A percentile compares a stretch with the other conserved stretches of the same genome.
Conservation (phyloP, 2,888 invertebrate species). For the Cetonia aurata region DNA sequence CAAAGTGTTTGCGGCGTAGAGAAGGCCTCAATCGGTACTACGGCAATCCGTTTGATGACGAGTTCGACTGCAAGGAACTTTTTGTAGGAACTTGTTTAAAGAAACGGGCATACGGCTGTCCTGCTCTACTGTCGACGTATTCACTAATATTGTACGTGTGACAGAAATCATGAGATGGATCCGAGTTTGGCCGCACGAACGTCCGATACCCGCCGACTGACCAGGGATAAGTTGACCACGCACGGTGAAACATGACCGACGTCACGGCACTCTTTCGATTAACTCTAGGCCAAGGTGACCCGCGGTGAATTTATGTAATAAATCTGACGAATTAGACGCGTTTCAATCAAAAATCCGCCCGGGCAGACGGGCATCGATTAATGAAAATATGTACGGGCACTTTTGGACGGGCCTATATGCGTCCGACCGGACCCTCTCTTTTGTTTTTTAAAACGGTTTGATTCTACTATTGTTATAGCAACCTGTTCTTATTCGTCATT, state of each 20-base stretch:
- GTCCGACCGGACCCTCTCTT: too few species aligned
- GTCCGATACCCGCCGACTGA: slow-evolving; percentile 16
- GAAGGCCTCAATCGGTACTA: not conserved
- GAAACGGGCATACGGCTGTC: slow-evolving; percentile 35
- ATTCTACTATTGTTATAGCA: too few species aligned
- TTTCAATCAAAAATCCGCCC: too few species aligned
- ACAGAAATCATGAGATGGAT: slow-evolving; percentile 36
- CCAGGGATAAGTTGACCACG: slow-evolving; percentile 28
- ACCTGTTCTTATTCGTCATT: too few species aligned
- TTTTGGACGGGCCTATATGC: too few species aligned
- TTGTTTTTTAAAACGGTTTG: too few species aligned
- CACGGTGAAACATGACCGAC: slow-evolving; percentile 14
- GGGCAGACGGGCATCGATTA: too few species aligned
- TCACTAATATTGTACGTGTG: slow-evolving; percentile 37
- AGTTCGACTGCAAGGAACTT: slow-evolving; percentile 35
- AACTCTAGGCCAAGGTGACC: slow-evolving; percentile 38
- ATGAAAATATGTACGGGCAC: too few species aligned
- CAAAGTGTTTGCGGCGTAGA: slow-evolving; percentile 23
- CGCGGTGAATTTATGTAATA: slow-evolving; percentile 34
- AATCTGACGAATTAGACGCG: slow-evolving; percentile 7
- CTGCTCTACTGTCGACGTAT: slow-evolving; percentile 19
- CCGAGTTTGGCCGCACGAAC: slow-evolving; percentile 7
- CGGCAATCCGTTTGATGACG: slow-evolving; percentile 37
- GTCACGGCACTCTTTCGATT: slow-evolving; percentile 22
- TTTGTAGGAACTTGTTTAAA: slow-evolving; percentile 40